A percentile compares a stretch with the other conserved stretches of the same genome.
Conservation (phyloP, 2,797 vertebrate species). For the Thripadectes ignobilis region DNA sequence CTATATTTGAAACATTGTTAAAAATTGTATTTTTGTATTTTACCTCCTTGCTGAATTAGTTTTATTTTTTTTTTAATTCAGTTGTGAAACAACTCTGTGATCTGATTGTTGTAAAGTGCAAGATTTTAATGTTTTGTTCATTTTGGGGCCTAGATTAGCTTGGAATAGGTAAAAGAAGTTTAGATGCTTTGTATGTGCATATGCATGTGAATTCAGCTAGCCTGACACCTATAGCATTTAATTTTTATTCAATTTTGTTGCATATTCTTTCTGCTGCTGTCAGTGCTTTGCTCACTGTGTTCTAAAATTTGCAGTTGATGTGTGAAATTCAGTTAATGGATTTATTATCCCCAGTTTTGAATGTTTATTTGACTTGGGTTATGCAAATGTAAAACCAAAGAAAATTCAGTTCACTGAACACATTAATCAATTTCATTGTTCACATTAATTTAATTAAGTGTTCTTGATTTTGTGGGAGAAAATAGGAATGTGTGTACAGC, state of each 20-base stretch:
- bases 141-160: background rate
- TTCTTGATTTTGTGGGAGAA: background rate
- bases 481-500: background rate
- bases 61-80: background rate
- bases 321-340: background rate
- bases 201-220: background rate
- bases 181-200: background rate
- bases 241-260: background rate
- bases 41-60: background rate
- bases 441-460: background rate
- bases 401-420: background rate
- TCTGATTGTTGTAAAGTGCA: background rate
- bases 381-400: background rate
- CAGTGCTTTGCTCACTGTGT: background rate
- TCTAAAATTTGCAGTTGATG: background rate
- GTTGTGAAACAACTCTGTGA: background rate
- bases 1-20: background rate
- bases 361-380: constrained; percentile 11
- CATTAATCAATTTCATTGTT: background rate
- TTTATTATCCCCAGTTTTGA: background rate
- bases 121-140: background rate
- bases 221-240: background rate
- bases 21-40: background rate
- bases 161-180: background rate
- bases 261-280: background rate